Conservation (phyloP, 1,140 invertebrate genomes). For the Drosophila subpulchrella region DNA sequence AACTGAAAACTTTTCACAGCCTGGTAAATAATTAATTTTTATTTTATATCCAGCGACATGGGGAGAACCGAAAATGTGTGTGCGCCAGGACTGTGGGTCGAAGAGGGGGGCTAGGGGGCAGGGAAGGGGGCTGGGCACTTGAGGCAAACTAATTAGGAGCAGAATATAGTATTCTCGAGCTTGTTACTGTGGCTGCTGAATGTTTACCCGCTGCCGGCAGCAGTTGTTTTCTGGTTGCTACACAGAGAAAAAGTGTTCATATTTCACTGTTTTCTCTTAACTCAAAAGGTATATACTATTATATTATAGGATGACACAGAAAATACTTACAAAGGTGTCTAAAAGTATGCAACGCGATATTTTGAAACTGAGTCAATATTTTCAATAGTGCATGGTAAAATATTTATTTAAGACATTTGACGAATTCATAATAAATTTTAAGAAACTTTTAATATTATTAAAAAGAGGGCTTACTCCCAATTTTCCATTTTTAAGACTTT, state of each 20-base stretch:
- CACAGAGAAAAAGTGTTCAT: neutral
- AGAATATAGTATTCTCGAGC: constrained; percentile 34
- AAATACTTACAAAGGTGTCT: no score
- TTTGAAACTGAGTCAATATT: no score
- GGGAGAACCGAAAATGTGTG: neutral
- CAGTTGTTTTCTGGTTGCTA: constrained; percentile 6
- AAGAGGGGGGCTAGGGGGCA: neutral
- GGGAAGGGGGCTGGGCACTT: constrained; percentile 1
- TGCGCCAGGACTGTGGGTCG: neutral
- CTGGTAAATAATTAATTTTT: constrained; percentile 71
- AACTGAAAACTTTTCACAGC: constrained; percentile 35
- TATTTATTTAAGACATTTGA: no score
- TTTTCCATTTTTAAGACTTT: no score
- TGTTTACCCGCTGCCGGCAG: constrained; percentile 28
- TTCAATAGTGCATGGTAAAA: no score
- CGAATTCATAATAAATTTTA: no score
- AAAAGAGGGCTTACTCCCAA: no score
- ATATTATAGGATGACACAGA: no score
- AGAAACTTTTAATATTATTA: no score
- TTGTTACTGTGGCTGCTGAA: constrained; percentile 23
- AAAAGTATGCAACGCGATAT: no score
- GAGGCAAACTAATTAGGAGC: constrained; percentile 52
- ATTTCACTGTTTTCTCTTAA: neutral
- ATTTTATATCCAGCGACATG: constrained; percentile 20
- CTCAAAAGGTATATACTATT: no score